A percentile compares a stretch with the other conserved stretches of the same genome.
phyloP scores from a whole-genome alignment of 2,113 vertebrate species.

The Stegostoma tigrinum region DNA sequence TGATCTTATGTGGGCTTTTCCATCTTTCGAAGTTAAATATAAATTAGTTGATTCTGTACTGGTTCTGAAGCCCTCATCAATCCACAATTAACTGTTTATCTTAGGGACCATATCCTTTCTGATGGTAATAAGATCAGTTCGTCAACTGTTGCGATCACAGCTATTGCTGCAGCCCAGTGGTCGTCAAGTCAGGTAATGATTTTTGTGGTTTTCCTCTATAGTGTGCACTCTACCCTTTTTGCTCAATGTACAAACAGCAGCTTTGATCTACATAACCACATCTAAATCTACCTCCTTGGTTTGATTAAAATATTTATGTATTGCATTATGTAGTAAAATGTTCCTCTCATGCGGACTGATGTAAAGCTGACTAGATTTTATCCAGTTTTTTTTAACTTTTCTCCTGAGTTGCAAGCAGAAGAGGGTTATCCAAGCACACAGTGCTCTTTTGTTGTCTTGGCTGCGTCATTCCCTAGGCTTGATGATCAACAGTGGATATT shows the following conservation, averaged over 20 bases:
- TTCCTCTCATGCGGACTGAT: background rate
- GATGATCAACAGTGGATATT: background rate
- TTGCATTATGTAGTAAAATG: background rate
- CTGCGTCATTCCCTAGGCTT: background rate
- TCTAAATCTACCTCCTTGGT: background rate
- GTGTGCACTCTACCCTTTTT: background rate
- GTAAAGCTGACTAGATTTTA: background rate
- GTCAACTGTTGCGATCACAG: constrained; percentile 94
- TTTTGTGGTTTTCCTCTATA: background rate
- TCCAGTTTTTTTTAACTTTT: background rate
- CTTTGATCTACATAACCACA: background rate
- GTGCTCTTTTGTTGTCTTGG: background rate
- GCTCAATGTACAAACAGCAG: background rate
- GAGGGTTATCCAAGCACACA: background rate
- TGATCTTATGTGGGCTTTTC: background rate
- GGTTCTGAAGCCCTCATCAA: constrained; percentile 9
- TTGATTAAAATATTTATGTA: background rate
- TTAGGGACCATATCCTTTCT: constrained; percentile 82
- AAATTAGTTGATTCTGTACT: constrained; percentile 6
- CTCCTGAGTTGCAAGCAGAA: background rate
- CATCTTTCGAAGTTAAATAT: background rate
- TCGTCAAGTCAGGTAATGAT: constrained; percentile 84
- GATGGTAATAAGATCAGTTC: constrained; percentile 93
- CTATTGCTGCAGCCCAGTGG: constrained; percentile 97
- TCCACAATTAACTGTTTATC: constrained; percentile 29